These are phyloP conservation scores for Tetrapedia diversipes DNA, from an alignment of 2,888 invertebrate genomes.

Conservation along the genomic window DNA sequence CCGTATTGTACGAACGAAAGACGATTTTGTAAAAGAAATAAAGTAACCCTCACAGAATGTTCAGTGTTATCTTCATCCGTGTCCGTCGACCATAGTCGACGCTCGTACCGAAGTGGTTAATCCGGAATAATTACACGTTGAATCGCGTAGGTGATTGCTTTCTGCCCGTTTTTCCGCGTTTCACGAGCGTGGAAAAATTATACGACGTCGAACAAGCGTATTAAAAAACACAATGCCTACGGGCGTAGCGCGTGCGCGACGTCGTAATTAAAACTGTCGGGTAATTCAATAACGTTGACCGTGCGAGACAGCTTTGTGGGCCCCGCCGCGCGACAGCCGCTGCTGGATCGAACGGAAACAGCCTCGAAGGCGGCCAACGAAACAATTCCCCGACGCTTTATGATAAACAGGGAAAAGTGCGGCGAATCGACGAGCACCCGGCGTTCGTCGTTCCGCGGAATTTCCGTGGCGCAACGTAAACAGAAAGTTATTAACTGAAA, in stretches of 20 bases:
- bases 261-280: slow-evolving; percentile 42
- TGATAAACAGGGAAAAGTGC: slow-evolving; percentile 9
- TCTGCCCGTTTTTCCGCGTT: no score
- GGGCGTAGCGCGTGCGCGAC: not conserved
- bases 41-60: no score
- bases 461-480: slow-evolving; percentile 31
- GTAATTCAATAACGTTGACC: slow-evolving; percentile 41
- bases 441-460: not conserved
- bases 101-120: no score
- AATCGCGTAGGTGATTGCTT: slow-evolving; percentile 7
- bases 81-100: no score
- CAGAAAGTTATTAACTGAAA: slow-evolving; percentile 47
- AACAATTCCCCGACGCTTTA: not conserved
- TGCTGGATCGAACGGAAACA: slow-evolving; percentile 17
- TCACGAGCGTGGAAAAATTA: slow-evolving; percentile 3
- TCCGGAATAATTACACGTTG: slow-evolving; percentile 32
- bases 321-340: not conserved
- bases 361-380: not conserved
- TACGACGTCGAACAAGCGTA: slow-evolving; percentile 4
- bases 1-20: no score
- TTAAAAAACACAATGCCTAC: slow-evolving; percentile 27
- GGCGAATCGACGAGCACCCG: not conserved
- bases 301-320: not conserved
- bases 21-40: no score
- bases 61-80: no score